Base-by-base conservation (phyloP, 2,113 vertebrate genomes). In the Macrotis lagotis region DNA sequence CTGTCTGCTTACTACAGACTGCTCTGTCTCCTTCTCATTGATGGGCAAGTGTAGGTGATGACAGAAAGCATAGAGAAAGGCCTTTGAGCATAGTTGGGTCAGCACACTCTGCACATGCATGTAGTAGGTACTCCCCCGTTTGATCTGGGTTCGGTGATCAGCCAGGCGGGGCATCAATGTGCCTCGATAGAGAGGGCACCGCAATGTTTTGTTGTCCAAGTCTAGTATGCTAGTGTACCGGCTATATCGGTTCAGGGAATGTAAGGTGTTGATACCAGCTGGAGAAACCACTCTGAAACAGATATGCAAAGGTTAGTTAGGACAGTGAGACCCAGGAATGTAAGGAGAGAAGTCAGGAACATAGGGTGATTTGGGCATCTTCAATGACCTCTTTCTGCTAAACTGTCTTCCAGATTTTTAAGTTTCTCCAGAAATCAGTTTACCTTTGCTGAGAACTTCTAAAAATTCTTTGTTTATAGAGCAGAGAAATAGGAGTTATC, bases 191-290 rank as follows among this genome's bases (percentile, higher is more conserved):
- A 99, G 98, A 0, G 99, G 99, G 66, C 99, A 99, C 97, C 99
- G 99, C 7, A 99, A 98, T 0, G 99, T 99, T 98, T 99, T 99
- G 96, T 99, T 99, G 98, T 99, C 99, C 0, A 99, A 98, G 0
- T 99, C 99, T 97, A 99, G 98, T 93, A 99, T 98, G 97, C 99
- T 99, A 28, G 99, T 98, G 95, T 99, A 99, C 51, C 99, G 99
- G 93, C 99, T 99, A 97, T 99, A 99, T 1, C 99, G 99, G 97
- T 99, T 99, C 97, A 99, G 98, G 16, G 99, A 98, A 10, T 99
- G 98, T 26, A 99, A 98, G 91, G 98, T 97, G 83, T 98, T 98
- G 93, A 99, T 98, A 47, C 99, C 98, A 0, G 98, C 98, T 0
- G 99, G 99, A 1, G 99, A 99, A 8, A 96, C 98, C 22, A 98